Percentiles rank a stretch among this genome's conserved stretches.
phyloP scores from a whole-genome alignment of 2,797 vertebrate species.

The Vespertilio murinus region DNA sequence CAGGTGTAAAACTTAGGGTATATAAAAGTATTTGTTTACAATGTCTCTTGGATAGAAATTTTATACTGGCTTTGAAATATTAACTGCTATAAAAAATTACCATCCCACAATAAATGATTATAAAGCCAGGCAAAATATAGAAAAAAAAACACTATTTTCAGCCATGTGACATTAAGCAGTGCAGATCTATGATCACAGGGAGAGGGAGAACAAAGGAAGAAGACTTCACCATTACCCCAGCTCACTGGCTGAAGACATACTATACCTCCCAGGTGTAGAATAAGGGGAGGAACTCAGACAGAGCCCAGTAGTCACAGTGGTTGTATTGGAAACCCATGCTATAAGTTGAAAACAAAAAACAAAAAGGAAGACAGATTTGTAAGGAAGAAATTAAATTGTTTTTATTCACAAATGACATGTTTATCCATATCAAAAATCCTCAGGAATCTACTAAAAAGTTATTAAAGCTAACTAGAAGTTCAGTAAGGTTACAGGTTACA shows the following conservation, averaged over 20 bases:
- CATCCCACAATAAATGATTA: not conserved
- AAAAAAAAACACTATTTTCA: slow-evolving; percentile 6
- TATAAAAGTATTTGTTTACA: not conserved
- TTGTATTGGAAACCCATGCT: not conserved
- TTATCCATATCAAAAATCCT: not conserved
- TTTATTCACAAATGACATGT: not conserved
- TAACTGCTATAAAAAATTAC: not conserved
- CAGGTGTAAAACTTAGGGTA: not conserved
- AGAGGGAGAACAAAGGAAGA: not conserved
- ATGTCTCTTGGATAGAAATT: not conserved
- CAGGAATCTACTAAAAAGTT: not conserved
- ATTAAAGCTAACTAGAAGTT: not conserved
- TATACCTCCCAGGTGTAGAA: not conserved
- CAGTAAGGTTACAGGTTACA: not conserved
- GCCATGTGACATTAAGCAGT: not conserved
- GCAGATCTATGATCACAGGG: not conserved
- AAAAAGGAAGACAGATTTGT: not conserved
- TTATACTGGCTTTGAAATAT: slow-evolving; percentile 14
- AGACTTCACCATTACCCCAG: not conserved
- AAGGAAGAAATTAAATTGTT: not conserved
- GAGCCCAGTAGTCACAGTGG: not conserved
- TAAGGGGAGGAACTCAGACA: not conserved
- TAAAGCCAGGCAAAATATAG: slow-evolving; percentile 14
- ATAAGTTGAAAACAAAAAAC: not conserved
- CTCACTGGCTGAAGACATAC: not conserved